phyloP scores from a whole-genome alignment of 2,113 vertebrate genomes.

The Erpornis zantholeuca region DNA sequence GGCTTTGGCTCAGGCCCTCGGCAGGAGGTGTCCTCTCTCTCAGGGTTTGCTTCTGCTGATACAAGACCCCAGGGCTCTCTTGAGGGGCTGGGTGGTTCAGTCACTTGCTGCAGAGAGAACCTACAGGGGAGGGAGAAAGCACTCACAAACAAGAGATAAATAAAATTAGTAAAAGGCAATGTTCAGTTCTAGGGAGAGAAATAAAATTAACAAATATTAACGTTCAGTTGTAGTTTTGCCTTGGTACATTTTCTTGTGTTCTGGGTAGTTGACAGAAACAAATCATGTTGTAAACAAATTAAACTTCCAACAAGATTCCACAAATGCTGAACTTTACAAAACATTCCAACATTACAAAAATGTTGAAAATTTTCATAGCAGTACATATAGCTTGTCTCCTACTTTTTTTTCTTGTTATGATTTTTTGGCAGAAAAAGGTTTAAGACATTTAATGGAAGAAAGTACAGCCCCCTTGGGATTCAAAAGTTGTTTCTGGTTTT shows the following conservation, averaged over 20 bases:
- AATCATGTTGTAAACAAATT: background rate
- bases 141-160: background rate
- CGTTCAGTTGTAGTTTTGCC: background rate
- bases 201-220: background rate
- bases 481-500: background rate
- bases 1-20: background rate
- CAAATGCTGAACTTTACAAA: background rate
- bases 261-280: background rate
- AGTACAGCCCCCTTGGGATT: background rate
- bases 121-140: background rate
- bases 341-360: background rate
- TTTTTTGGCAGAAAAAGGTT: background rate
- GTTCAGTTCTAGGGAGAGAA: background rate
- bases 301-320: background rate
- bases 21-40: background rate
- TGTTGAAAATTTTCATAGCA: background rate
- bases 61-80: background rate
- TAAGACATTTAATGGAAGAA: background rate
- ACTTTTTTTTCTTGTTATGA: background rate
- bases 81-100: background rate
- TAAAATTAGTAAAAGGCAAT: background rate
- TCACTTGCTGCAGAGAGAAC: background rate
- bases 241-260: background rate
- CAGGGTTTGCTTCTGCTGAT: background rate
- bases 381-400: background rate